Percentiles rank a stretch among this genome's conserved stretches.
These are phyloP conservation scores for Drosophila rhopaloa DNA, from an alignment of 1,140 invertebrate species.

Conservation along the genomic window DNA sequence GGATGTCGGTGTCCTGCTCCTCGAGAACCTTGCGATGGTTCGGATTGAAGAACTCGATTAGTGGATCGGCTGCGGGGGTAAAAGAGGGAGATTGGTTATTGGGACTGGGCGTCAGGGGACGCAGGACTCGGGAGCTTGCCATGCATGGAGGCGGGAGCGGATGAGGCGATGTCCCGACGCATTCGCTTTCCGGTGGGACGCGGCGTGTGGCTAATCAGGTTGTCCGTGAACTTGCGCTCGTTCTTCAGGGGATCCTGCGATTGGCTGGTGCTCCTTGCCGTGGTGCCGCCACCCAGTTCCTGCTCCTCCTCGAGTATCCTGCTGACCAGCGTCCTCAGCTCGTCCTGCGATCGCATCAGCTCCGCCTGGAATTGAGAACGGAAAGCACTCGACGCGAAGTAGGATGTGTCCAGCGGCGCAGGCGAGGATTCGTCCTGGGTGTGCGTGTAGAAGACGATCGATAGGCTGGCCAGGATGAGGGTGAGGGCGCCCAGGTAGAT, in stretches of 20 bases:
- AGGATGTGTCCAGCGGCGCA: background rate
- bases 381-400: constrained; percentile 14
- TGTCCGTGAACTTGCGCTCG: constrained; percentile 65
- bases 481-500: constrained; percentile 72
- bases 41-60: constrained; percentile 89
- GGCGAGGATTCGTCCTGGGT: constrained; percentile 24
- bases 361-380: constrained; percentile 54
- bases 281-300: constrained; percentile 10
- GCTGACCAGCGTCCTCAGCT: constrained; percentile 43
- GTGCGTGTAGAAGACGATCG: constrained; percentile 74
- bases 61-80: constrained; percentile 85
- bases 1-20: constrained; percentile 87
- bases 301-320: constrained; percentile 51
- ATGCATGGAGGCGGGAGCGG: constrained; percentile 65
- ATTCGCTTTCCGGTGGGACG: constrained; percentile 33
- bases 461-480: constrained; percentile 66
- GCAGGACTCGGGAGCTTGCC: constrained; percentile 29
- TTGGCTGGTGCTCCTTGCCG: background rate
- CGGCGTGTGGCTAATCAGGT: constrained; percentile 37
- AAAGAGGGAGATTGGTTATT: background rate
- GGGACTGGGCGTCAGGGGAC: too few species aligned
- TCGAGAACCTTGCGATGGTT: constrained; percentile 88
- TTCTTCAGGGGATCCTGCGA: constrained; percentile 40
- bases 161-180: constrained; percentile 54
- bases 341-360: constrained; percentile 52